Conservation (phyloP, 2,113 vertebrate species). For the Hucho hucho region DNA sequence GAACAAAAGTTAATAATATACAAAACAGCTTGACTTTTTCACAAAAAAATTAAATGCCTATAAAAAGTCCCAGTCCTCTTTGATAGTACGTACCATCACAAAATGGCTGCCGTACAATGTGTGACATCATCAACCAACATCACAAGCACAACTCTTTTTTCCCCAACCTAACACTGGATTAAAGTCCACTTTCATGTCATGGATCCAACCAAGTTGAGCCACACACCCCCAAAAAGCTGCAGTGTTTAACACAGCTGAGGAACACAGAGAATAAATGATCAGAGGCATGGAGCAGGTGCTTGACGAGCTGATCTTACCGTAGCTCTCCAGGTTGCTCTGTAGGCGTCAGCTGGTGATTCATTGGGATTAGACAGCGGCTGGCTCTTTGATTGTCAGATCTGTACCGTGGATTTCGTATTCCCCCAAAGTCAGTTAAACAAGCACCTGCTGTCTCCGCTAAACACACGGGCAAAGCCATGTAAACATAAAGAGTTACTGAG, state of each 20-base stretch:
- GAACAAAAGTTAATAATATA: background rate
- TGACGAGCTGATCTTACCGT: conserved; percentile 36
- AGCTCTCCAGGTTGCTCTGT: conserved; percentile 22
- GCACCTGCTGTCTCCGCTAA: conserved; percentile 26
- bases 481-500: background rate
- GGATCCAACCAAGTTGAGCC: conserved; percentile 7
- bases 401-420: conserved; percentile 10
- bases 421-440: conserved; percentile 18
- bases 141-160: background rate
- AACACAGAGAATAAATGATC: conserved; percentile 26
- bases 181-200: conserved; percentile 2
- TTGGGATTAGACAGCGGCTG: conserved; percentile 29
- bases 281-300: conserved; percentile 24
- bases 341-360: conserved; percentile 14
- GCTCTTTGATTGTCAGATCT: conserved; percentile 41
- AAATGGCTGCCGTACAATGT: too few species aligned
- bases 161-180: background rate
- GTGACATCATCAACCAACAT: too few species aligned
- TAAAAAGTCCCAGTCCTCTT: background rate
- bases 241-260: conserved; percentile 15
- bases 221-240: conserved; percentile 13
- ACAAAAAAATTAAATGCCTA: background rate
- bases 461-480: background rate
- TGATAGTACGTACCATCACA: background rate
- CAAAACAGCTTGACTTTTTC: background rate